Conservation (phyloP, 2,113 vertebrate species). For the Corvus hawaiiensis region DNA sequence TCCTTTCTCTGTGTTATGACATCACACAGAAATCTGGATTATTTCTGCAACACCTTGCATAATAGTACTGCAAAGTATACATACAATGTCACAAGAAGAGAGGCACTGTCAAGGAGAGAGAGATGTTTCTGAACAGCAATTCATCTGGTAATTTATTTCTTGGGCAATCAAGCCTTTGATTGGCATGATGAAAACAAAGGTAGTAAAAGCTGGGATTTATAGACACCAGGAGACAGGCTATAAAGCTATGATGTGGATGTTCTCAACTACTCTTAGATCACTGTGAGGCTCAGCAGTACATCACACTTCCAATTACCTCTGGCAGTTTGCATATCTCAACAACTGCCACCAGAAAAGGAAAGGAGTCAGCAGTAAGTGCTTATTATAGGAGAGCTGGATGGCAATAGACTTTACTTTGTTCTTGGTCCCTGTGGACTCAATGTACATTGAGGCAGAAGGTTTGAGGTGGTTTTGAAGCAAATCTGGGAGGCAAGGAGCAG, state of each 20-base stretch:
- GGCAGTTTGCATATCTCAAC: constrained; percentile 48
- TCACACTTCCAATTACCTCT: constrained; percentile 62
- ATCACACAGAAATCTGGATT: neutral
- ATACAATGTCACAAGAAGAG: neutral
- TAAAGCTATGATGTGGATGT: constrained; percentile 17
- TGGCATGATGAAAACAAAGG: constrained; percentile 44
- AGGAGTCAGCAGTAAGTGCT: constrained; percentile 31
- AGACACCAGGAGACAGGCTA: constrained; percentile 22
- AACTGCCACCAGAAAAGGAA: constrained; percentile 38
- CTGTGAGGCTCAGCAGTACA: constrained; percentile 21
- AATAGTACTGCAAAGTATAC: neutral
- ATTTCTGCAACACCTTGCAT: neutral
- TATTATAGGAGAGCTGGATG: neutral
- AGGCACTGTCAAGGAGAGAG: neutral
- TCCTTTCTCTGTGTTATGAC: neutral
- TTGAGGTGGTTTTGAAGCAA: neutral
- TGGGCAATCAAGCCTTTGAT: constrained; percentile 46
- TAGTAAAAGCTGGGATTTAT: constrained; percentile 37
- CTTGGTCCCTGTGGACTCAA: neutral
- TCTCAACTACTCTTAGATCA: constrained; percentile 19
- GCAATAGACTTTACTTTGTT: constrained; percentile 29
- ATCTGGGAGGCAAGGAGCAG: neutral
- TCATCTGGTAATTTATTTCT: constrained; percentile 35
- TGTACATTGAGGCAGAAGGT: neutral
- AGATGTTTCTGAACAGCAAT: neutral